These are phyloP conservation scores for Paramuricea clavata DNA, from an alignment of 92 coral and sea anemone genomes.

Conservation along the genomic window DNA sequence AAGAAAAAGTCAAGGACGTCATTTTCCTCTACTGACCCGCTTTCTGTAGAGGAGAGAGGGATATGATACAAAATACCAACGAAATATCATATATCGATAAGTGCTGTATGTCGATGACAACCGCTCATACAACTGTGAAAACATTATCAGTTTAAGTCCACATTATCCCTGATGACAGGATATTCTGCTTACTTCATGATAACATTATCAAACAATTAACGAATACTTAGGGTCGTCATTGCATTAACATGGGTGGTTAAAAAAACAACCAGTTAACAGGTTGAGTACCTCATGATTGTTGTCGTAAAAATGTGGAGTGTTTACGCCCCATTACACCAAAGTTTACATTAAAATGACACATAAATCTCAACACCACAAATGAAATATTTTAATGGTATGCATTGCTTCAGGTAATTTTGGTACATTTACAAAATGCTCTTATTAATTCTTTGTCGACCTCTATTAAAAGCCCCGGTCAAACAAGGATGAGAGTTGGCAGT, in stretches of 20 bases:
- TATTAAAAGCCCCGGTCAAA: no score
- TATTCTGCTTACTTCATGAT: neutral
- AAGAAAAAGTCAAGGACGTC: no score
- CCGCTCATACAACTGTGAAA: neutral
- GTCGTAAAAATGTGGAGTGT: neutral
- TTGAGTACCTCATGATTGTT: neutral
- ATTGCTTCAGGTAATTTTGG: no score
- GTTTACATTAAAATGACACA: neutral
- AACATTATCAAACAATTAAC: slow-evolving; percentile 7
- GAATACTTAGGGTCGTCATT: neutral
- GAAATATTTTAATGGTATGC: no score
- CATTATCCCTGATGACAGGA: slow-evolving; percentile 7
- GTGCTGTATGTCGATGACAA: neutral
- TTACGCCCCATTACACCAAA: neutral
- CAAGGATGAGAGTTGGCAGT: no score
- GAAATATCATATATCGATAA: neutral
- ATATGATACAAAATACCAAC: neutral
- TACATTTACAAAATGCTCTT: no score
- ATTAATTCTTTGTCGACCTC: no score
- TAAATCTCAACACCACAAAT: neutral
- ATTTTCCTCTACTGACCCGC: neutral
- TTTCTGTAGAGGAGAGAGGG: neutral
- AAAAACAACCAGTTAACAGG: neutral
- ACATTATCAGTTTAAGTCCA: neutral
- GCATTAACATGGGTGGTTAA: slow-evolving; percentile 11